These are phyloP conservation scores for Acanthisitta chloris DNA, from an alignment of 2,113 vertebrate genomes.

Conservation along the genomic window DNA sequence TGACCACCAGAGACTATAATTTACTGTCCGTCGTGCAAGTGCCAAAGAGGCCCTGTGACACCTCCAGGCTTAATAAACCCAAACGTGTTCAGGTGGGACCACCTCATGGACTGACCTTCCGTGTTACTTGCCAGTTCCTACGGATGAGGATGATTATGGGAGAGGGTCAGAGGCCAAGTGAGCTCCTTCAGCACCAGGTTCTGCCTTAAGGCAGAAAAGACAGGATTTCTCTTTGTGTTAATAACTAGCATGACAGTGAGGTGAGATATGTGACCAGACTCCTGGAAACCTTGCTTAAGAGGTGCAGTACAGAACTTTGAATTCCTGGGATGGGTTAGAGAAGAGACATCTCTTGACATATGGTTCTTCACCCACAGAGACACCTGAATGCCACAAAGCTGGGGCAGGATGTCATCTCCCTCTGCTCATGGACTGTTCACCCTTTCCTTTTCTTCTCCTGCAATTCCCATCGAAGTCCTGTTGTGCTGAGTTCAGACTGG, in stretches of 20 bases:
- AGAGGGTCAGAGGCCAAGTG: not conserved
- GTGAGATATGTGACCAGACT: not conserved
- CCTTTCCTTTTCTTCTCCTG: not conserved
- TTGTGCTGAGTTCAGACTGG: not conserved
- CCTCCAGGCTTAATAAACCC: not conserved
- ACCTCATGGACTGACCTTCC: rapidly evolving
- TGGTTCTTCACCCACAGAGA: not conserved
- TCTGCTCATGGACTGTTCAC: not conserved
- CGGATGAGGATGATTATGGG: not conserved
- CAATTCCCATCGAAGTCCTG: not conserved
- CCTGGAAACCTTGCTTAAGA: rapidly evolving
- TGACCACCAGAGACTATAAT: not conserved
- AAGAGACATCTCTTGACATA: not conserved
- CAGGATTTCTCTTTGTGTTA: not conserved
- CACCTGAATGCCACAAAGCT: not conserved
- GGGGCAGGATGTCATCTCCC: not conserved
- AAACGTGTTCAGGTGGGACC: rapidly evolving
- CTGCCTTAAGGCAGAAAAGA: not conserved
- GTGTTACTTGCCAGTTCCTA: rapidly evolving
- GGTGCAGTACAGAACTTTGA: not conserved
- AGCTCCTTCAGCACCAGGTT: not conserved
- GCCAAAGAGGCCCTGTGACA: not conserved
- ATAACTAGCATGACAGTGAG: rapidly evolving
- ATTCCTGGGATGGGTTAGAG: not conserved
- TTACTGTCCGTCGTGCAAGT: not conserved